Evolutionary conservation across 2,113 vertebrate genomes (phyloP), one percentile per base, ranked within the genome.

Genomic region (Hystrix cristata): DNA sequence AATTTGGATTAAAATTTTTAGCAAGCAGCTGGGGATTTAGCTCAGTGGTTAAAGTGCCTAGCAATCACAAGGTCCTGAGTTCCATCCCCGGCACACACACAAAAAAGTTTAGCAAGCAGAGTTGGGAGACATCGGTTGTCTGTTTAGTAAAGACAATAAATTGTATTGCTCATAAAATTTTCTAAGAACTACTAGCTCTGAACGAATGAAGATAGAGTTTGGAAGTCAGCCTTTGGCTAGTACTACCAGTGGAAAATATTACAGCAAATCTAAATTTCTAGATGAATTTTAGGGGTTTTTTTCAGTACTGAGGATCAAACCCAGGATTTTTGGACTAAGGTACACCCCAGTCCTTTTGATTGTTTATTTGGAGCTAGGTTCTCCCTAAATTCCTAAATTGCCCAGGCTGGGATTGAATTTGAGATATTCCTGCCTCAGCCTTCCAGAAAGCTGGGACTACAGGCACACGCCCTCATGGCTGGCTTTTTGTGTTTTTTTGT

Each of bases 141-240:
- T 74, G 23, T n/a, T 55, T 87, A 90, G 55, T 87, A 74, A 74
- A 85, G 64, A 78, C 86, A 62, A 64, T 90, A 95, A 51, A 79
- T n/a, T 31, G 13, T 27, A 65, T 34, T 48, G 67, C 81, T 92
- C 13, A 18, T 78, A 83, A 79, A 60, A 80, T 79, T 79, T 25
- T 48, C n/a, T 62, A 79, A 83, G 31, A 85, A 94, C 93, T 57
- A 23, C 16, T 84, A 38, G 27, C 53, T 81, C 53, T 90, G 67
- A 91, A 60, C 27, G 18, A 34, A 67, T 85, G 53, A 93, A 90
- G 59, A 51, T n/a, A 90, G 38, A 23, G 19, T 81, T 85, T 95
- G 80, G 55, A 76, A 84, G 90, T 71, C 19, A 16, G 51, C 14
- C 34, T 57, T 87, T 51, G 25, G 48, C 60, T 51, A 60, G 10